Evolutionary conservation across 2,797 vertebrate species (phyloP).

Genomic region (Microtus californicus): DNA sequence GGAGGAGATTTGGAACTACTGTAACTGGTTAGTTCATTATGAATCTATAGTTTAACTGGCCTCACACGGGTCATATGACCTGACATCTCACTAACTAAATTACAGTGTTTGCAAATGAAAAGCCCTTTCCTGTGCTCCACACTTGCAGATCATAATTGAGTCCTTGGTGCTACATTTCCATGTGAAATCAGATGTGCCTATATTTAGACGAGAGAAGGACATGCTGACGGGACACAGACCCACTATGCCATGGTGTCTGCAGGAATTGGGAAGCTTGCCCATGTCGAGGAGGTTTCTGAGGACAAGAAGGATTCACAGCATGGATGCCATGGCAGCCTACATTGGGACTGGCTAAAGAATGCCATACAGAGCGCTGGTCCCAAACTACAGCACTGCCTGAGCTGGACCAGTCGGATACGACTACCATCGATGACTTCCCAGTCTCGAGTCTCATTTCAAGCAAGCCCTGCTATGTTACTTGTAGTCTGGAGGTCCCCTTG

Average conservation of each 20-base stretch:
- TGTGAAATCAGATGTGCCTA: slow-evolving; percentile 31
- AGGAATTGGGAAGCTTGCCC: background rate
- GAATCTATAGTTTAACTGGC: slow-evolving; percentile 9
- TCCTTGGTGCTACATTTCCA: slow-evolving; percentile 33
- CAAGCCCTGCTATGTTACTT: background rate
- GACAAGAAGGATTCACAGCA: background rate
- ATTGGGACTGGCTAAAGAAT: slow-evolving; percentile 12
- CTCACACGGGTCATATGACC: background rate
- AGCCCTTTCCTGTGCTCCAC: background rate
- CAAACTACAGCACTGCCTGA: background rate
- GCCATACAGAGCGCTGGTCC: background rate
- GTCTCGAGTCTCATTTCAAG: background rate
- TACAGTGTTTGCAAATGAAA: slow-evolving; percentile 1
- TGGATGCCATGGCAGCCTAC: background rate
- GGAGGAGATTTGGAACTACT: background rate
- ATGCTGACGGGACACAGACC: slow-evolving; percentile 9
- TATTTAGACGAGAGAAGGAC: background rate
- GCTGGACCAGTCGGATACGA: background rate
- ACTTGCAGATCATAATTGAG: slow-evolving; percentile 29
- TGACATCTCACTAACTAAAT: slow-evolving; percentile 28
- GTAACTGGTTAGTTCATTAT: slow-evolving; percentile 3
- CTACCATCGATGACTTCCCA: background rate
- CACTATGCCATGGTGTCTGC: background rate
- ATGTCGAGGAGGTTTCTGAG: background rate
- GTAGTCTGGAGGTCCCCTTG: background rate